phyloP scores from a whole-genome alignment of 2,797 vertebrate species.

The Brachymystax lenok region DNA sequence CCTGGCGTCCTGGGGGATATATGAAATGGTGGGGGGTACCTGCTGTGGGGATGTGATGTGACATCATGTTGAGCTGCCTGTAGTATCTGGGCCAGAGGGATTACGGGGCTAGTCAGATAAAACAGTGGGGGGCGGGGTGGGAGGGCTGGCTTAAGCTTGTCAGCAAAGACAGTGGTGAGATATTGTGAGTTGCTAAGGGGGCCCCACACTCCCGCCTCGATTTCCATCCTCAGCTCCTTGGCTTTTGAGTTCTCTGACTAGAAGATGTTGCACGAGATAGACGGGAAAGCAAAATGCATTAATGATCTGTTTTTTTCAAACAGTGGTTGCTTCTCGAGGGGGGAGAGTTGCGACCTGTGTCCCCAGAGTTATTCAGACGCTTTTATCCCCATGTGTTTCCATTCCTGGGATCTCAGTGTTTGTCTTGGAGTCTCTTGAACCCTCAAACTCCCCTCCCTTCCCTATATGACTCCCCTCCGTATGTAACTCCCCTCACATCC shows the following conservation, averaged over 20 bases:
- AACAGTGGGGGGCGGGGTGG: slow-evolving; percentile 46
- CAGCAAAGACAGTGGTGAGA: slow-evolving; percentile 38
- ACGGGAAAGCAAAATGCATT: neutral
- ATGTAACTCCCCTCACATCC: neutral
- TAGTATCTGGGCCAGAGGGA: slow-evolving; percentile 78
- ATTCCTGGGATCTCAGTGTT: neutral
- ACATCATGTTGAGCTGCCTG: slow-evolving; percentile 63
- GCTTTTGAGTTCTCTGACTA: neutral
- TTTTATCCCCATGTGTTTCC: neutral
- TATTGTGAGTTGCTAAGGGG: slow-evolving; percentile 36
- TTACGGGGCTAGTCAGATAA: slow-evolving; percentile 71
- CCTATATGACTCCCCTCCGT: no score
- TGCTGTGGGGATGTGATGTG: slow-evolving; percentile 29
- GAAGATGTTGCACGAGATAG: neutral
- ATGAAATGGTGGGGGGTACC: neutral
- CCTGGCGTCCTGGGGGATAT: neutral
- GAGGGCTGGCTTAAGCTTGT: slow-evolving; percentile 49
- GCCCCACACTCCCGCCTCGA: neutral
- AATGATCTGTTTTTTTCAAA: neutral
- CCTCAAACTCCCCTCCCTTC: neutral
- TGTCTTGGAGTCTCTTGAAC: neutral
- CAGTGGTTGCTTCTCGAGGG: neutral
- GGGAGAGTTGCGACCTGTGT: neutral
- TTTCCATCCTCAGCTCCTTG: neutral
- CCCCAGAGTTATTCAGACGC: neutral